Base-by-base conservation (phyloP, 2,113 vertebrate genomes). In the Sardina pilchardus region DNA sequence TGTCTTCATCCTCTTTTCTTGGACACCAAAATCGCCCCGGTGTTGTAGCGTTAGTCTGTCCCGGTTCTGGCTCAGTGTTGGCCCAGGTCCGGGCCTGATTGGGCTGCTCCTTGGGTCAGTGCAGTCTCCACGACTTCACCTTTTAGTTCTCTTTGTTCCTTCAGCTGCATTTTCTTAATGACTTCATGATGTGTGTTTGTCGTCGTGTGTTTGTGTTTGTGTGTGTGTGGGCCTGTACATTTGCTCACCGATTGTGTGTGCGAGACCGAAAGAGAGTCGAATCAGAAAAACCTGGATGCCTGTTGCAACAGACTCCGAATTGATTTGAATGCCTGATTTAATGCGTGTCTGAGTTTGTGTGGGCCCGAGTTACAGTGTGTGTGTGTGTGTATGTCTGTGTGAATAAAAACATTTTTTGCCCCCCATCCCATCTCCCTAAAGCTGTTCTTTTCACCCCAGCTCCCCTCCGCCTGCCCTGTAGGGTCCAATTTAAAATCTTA, bases 1-100 rank as follows among this genome's bases (percentile, higher is more conserved):
- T 2, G 86, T 93, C 90, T 89, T 83, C 88, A 90, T 91, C 91
- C 90, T 92, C 86, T 90, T 34, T 14, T 36, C 71, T 78, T 12
- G 71, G 71, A 78, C 30, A 36, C 71, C 71, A 78, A 34, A 78
- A 78, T 78, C 9, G 0, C 63, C 53, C 53, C 21, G 19, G 5
- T 7, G 6, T 6, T 16, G 53, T 59, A 21, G 53, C 21, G 19
- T 19, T 19, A 59, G 19, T 21, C 53, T 21, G 53, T 1, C 19
- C 53, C 21, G 19, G 6, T 24, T 1, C 53, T 6, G 53, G 4
- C 53, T 21, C 4, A 5, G 53, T 24, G 6, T 21, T 7, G 53
- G 3, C 6, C 19, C 19, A 6, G 53, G 21, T 19, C 53, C 45
- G 45, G 45, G 1, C 45, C 45, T 9, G 45, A 47, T 47, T 59